These are phyloP conservation scores for Panagrolaimus sp. DNA, from an alignment of 1,140 invertebrate genomes.

Conservation along the genomic window DNA sequence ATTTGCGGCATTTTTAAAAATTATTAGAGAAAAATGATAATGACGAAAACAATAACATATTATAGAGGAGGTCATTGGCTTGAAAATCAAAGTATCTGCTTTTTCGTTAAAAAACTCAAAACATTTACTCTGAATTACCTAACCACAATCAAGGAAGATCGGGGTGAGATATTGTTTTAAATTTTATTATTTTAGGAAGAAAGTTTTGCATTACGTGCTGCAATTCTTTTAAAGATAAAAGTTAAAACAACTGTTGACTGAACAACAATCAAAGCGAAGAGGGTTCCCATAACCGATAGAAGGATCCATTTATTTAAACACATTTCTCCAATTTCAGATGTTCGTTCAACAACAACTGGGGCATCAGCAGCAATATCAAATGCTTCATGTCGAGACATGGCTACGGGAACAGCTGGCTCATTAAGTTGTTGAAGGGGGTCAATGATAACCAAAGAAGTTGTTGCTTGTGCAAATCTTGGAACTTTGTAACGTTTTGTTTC, in stretches of 20 bases:
- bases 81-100: too few species aligned
- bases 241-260: conserved; percentile 48
- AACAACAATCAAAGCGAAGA: conserved; percentile 45
- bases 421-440: conserved; percentile 54
- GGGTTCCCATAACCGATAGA: conserved; percentile 35
- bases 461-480: conserved; percentile 53
- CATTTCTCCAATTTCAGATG: conserved; percentile 26
- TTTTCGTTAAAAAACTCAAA: too few species aligned
- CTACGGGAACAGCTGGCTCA: conserved; percentile 24
- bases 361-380: conserved; percentile 22
- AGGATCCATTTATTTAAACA: conserved; percentile 44
- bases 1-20: too few species aligned
- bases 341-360: conserved; percentile 15
- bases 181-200: too few species aligned
- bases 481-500: conserved; percentile 57
- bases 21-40: too few species aligned
- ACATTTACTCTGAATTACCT: too few species aligned
- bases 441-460: conserved; percentile 51
- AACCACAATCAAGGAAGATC: too few species aligned
- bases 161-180: too few species aligned
- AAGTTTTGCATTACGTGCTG: not conserved
- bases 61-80: too few species aligned
- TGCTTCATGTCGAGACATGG: conserved; percentile 18
- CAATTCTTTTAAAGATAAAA: conserved; percentile 42
- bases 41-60: too few species aligned